A percentile compares a stretch with the other conserved stretches of the same genome.
Evolutionary conservation across 2,888 invertebrate genomes (phyloP).

Genomic region (Taphrorychus bicolor): DNA sequence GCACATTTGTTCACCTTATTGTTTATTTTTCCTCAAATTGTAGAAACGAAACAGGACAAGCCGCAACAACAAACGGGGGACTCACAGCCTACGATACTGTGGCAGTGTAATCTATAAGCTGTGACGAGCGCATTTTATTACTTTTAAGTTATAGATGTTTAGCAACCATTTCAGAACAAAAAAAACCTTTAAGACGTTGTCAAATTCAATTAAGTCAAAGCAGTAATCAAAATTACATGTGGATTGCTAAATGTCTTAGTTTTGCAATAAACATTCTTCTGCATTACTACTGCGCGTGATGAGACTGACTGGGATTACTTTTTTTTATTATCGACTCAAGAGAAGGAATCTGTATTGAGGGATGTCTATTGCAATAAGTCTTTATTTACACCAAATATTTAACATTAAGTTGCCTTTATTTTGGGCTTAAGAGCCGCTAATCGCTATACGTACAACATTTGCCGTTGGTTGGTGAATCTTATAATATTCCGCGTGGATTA

Average conservation of each 20-base stretch:
- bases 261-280: constrained; percentile 51
- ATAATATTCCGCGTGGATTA: constrained; percentile 40
- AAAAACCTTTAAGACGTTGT: not conserved
- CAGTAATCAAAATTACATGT: not conserved
- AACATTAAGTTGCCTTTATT: constrained; percentile 48
- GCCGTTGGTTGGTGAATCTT: constrained; percentile 42
- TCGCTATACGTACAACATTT: constrained; percentile 57
- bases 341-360: constrained; percentile 3
- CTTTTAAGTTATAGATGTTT: constrained; percentile 31
- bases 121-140: not conserved
- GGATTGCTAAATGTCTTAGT: constrained; percentile 30
- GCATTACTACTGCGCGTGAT: constrained; percentile 35
- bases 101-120: constrained; percentile 96
- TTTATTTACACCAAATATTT: constrained; percentile 48
- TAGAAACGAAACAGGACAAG: constrained; percentile 92
- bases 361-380: constrained; percentile 34
- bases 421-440: constrained; percentile 48
- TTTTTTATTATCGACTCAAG: not conserved
- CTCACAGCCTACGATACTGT: constrained; percentile 98
- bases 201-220: not conserved
- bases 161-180: constrained; percentile 5
- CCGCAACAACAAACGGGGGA: constrained; percentile 83
- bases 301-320: constrained; percentile 48
- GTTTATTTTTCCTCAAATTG: constrained; percentile 37
- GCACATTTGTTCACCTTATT: too few species aligned